Conservation (phyloP, 2,797 vertebrate genomes). For the Apogon talboti region DNA sequence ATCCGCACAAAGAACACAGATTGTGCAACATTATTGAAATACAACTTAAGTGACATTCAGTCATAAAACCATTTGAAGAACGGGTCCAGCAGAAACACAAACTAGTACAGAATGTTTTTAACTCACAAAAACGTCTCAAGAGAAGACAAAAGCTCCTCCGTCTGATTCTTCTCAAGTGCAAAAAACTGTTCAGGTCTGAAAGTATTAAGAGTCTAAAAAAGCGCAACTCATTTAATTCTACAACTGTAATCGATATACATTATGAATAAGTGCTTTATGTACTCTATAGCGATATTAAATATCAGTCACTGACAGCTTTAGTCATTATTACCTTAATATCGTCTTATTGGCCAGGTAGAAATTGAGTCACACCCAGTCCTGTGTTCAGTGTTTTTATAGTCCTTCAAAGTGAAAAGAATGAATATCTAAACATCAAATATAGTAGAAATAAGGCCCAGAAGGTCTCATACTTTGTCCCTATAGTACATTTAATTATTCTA, state of each 20-base stretch:
- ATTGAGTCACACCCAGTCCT: slow-evolving; percentile 16
- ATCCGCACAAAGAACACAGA: slow-evolving; percentile 54
- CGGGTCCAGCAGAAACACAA: slow-evolving; percentile 52
- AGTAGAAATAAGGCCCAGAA: slow-evolving; percentile 77
- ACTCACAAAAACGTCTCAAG: slow-evolving; percentile 32
- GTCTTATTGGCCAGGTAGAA: slow-evolving; percentile 27
- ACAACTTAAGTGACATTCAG: slow-evolving; percentile 61
- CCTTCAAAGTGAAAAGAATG: slow-evolving; percentile 60
- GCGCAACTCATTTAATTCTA: slow-evolving; percentile 29
- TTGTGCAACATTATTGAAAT: slow-evolving; percentile 65
- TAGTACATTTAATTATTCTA: slow-evolving; percentile 41
- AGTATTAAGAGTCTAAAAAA: slow-evolving; percentile 54
- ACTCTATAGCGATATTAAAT: slow-evolving; percentile 36
- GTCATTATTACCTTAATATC: slow-evolving; percentile 12
- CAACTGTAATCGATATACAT: slow-evolving; percentile 29
- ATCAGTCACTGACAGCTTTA: slow-evolving; percentile 25
- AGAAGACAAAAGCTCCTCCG: slow-evolving; percentile 26
- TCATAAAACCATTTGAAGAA: slow-evolving; percentile 52
- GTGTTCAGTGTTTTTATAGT: slow-evolving; percentile 32
- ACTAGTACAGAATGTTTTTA: slow-evolving; percentile 43
- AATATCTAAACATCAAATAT: slow-evolving; percentile 60
- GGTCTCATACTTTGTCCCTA: slow-evolving; percentile 59
- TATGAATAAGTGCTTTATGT: slow-evolving; percentile 47
- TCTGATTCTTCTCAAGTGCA: slow-evolving; percentile 69
- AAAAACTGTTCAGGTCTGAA: slow-evolving; percentile 57